Conservation (phyloP, 2,888 invertebrate species). For the Nycteola revayana region DNA sequence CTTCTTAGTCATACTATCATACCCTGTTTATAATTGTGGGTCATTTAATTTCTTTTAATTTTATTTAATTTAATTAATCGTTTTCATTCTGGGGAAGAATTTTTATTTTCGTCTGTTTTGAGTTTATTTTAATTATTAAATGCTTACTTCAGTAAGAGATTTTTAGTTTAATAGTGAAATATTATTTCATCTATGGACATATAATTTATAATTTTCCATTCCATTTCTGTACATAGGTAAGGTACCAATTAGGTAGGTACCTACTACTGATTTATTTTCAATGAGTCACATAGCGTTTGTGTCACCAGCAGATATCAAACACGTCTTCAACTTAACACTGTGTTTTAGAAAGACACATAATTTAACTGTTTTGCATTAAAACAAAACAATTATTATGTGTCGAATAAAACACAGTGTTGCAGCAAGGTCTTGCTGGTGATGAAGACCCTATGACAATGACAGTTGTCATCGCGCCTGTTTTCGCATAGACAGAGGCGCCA, state of each 20-base stretch:
- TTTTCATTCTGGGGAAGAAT: background rate
- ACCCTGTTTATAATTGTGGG: background rate
- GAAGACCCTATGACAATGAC: background rate
- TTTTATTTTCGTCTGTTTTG: background rate
- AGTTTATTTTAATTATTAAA: background rate
- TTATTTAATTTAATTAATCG: background rate
- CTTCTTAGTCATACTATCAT: background rate
- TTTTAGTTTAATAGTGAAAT: background rate
- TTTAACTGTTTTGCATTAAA: no score
- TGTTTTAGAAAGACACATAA: background rate
- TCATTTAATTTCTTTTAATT: background rate
- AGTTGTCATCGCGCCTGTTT: background rate
- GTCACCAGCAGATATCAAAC: slow-evolving; percentile 5
- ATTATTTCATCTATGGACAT: background rate
- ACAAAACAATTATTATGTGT: background rate
- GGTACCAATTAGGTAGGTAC: background rate
- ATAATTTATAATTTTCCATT: background rate
- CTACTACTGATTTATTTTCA: background rate
- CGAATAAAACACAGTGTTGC: background rate
- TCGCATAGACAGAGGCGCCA: background rate
- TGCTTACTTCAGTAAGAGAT: background rate
- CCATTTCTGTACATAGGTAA: background rate
- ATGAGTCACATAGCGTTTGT: slow-evolving; percentile 3
- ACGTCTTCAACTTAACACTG: background rate
- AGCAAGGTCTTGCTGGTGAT: background rate